Conservation (phyloP, 1,140 invertebrate species). For the Pachyrhynchus sulphureomaculatus region DNA sequence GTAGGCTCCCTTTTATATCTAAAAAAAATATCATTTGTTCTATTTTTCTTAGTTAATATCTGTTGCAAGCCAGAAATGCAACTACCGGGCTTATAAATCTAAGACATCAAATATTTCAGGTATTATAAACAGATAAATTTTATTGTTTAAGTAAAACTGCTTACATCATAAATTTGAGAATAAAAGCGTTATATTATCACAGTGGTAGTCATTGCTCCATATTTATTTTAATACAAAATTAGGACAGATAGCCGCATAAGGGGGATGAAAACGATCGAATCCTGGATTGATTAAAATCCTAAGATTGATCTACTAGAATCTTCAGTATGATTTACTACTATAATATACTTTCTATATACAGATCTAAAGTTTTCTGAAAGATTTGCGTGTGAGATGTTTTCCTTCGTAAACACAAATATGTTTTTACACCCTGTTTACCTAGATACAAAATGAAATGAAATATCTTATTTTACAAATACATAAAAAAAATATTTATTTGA, state of each 20-base stretch:
- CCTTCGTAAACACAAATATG: slow-evolving; percentile 4
- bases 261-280: not conserved
- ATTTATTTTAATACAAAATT: slow-evolving; percentile 39
- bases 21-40: too few relatives aligned
- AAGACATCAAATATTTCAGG: slow-evolving; percentile 13
- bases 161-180: slow-evolving; percentile 49
- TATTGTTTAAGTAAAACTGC: slow-evolving; percentile 45
- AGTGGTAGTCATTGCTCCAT: slow-evolving; percentile 54
- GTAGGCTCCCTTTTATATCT: too few relatives aligned
- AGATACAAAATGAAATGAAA: slow-evolving; percentile 1
- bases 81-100: slow-evolving; percentile 6
- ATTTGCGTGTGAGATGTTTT: slow-evolving; percentile 24
- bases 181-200: slow-evolving; percentile 54
- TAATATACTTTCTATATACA: slow-evolving; percentile 14
- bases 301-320: too few relatives aligned
- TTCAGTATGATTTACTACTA: too few relatives aligned
- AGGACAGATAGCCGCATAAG: not conserved
- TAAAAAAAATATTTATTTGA: too few relatives aligned
- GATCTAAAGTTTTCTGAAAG: slow-evolving; percentile 17
- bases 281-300: too few relatives aligned
- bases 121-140: slow-evolving; percentile 37
- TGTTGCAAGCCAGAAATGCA: not conserved
- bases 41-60: too few relatives aligned
- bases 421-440: slow-evolving; percentile 17
- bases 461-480: too few relatives aligned